These are phyloP conservation scores for Oryctes rhinoceros DNA, from an alignment of 1,140 invertebrate species.

Conservation along the genomic window DNA sequence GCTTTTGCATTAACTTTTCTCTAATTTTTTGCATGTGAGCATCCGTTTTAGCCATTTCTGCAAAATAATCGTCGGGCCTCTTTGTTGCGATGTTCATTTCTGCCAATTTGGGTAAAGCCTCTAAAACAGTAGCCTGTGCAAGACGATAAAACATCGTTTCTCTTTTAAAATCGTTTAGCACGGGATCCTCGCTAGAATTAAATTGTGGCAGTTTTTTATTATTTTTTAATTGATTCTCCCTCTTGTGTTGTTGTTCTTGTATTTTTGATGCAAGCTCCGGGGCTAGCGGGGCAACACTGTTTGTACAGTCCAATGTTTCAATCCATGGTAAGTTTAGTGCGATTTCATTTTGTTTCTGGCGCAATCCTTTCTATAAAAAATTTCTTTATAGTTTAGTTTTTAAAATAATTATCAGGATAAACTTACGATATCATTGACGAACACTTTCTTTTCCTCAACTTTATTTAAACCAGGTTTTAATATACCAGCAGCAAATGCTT, in stretches of 20 bases:
- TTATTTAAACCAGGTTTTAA: conserved; percentile 86
- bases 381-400: conserved; percentile 18
- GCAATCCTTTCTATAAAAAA: conserved; percentile 68
- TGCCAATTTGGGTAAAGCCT: conserved; percentile 79
- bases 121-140: conserved; percentile 86
- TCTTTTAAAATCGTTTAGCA: conserved; percentile 92
- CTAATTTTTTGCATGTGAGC: conserved; percentile 97
- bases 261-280: conserved; percentile 83
- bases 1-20: conserved; percentile 83
- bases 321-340: conserved; percentile 82
- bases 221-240: conserved; percentile 72
- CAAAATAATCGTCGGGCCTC: conserved; percentile 96
- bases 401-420: not conserved
- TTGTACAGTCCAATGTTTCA: conserved; percentile 83
- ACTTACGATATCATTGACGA: conserved; percentile 72
- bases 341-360: conserved; percentile 77
- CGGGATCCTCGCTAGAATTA: conserved; percentile 75
- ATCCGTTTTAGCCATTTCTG: conserved; percentile 98
- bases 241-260: conserved; percentile 72
- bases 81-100: conserved; percentile 79
- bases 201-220: conserved; percentile 73
- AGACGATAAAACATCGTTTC: conserved; percentile 92
- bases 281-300: conserved; percentile 78
- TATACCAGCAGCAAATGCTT: conserved; percentile 81
- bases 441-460: conserved; percentile 67